Percentiles rank a stretch among this genome's conserved stretches.
These are phyloP conservation scores for Drosophila ironensis DNA, from an alignment of 1,140 invertebrate genomes.

Conservation along the genomic window DNA sequence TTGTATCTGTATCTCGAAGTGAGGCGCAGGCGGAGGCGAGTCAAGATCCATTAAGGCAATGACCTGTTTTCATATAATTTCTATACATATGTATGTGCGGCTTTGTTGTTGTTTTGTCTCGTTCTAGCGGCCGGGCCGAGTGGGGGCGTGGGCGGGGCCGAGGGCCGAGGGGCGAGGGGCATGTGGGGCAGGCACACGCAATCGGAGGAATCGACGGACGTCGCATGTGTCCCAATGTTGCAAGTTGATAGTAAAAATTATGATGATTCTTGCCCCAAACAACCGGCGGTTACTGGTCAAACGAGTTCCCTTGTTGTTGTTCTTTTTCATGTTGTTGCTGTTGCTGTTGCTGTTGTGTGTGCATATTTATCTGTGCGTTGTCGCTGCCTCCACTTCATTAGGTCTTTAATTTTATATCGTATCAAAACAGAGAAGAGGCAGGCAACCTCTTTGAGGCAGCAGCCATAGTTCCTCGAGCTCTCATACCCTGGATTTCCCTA, in stretches of 20 bases:
- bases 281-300: constrained; percentile 68
- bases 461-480: too few species aligned
- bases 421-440: constrained; percentile 70
- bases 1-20: constrained; percentile 30
- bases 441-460: too few species aligned
- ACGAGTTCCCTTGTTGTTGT: constrained; percentile 54
- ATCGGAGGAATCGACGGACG: constrained; percentile 51
- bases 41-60: constrained; percentile 81
- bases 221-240: constrained; percentile 71
- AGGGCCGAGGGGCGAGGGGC: background rate
- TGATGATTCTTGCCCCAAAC: constrained; percentile 76
- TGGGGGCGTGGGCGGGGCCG: constrained; percentile 51
- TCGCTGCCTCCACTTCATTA: constrained; percentile 77
- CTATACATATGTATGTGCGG: constrained; percentile 15
- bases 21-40: constrained; percentile 20
- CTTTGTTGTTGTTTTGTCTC: constrained; percentile 77
- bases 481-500: too few species aligned
- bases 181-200: constrained; percentile 54
- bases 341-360: constrained; percentile 37
- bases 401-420: constrained; percentile 79
- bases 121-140: constrained; percentile 11
- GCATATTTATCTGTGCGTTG: constrained; percentile 76
- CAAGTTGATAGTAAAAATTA: constrained; percentile 80
- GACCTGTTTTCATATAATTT: constrained; percentile 80
- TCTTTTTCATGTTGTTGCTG: constrained; percentile 14